These are phyloP conservation scores for Tetrapedia diversipes DNA, from an alignment of 2,888 invertebrate species.

Conservation along the genomic window DNA sequence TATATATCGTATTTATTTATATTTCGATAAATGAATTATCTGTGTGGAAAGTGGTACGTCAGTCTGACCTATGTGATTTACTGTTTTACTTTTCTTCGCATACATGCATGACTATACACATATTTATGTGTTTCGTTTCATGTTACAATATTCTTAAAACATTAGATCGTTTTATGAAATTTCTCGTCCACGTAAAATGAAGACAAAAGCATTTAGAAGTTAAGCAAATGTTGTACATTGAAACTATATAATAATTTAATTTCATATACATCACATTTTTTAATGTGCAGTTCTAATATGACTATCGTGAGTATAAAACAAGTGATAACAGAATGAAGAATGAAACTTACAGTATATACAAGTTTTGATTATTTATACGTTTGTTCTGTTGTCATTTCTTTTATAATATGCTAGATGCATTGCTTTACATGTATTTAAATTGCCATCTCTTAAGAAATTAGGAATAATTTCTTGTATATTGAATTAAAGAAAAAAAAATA, in stretches of 20 bases:
- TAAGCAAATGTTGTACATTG: background rate
- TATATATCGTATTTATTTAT: constrained; percentile 79
- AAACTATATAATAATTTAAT: constrained; percentile 41
- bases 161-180: constrained; percentile 8
- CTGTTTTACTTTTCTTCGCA: constrained; percentile 43
- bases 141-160: constrained; percentile 11
- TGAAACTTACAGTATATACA: background rate
- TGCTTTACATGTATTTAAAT: constrained; percentile 40
- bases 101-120: constrained; percentile 24
- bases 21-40: constrained; percentile 69
- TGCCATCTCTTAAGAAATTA: constrained; percentile 8
- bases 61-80: constrained; percentile 72
- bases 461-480: constrained; percentile 45
- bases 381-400: constrained; percentile 37
- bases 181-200: constrained; percentile 13
- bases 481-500: constrained; percentile 8
- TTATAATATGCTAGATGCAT: constrained; percentile 2
- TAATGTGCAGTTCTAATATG: constrained; percentile 12
- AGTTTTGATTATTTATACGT: constrained; percentile 16
- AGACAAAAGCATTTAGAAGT: background rate
- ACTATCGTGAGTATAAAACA: background rate
- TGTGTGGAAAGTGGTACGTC: constrained; percentile 71
- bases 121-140: constrained; percentile 22
- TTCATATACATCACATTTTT: constrained; percentile 24
- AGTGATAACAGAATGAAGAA: constrained; percentile 35